Evolutionary conservation across 2,888 invertebrate species (phyloP).

Genomic region (Phyllotreta striolata): DNA sequence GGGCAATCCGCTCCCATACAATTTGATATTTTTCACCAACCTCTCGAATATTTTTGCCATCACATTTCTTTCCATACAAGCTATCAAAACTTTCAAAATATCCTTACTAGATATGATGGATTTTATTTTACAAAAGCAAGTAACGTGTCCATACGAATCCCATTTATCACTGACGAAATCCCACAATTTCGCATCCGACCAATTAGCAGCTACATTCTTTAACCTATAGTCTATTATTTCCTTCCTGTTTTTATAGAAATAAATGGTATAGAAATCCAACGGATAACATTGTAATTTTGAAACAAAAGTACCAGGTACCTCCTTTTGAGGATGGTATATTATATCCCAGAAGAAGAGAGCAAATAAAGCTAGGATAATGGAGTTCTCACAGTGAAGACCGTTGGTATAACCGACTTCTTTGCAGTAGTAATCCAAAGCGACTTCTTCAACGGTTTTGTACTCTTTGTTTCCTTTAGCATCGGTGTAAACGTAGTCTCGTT

Average conservation of each 20-base stretch:
- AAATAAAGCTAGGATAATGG: constrained; percentile 50
- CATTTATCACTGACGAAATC: constrained; percentile 58
- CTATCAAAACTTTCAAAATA: constrained; percentile 59
- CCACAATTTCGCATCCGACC: constrained; percentile 59
- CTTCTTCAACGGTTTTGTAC: constrained; percentile 66
- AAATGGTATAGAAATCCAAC: constrained; percentile 71
- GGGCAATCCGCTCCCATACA: constrained; percentile 78
- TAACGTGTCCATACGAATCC: constrained; percentile 56
- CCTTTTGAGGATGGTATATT: constrained; percentile 64
- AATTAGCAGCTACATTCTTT: constrained; percentile 54
- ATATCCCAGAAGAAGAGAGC: constrained; percentile 78
- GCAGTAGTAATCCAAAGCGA: constrained; percentile 65
- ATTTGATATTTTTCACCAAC: constrained; percentile 67
- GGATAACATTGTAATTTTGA: constrained; percentile 66
- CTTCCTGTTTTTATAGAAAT: constrained; percentile 74
- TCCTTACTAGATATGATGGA: constrained; percentile 46
- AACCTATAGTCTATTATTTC: constrained; percentile 67
- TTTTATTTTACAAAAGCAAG: constrained; percentile 45
- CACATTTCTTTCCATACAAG: constrained; percentile 65
- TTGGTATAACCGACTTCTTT: constrained; percentile 59
- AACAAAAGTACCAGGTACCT: constrained; percentile 68
- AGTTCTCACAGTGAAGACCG: constrained; percentile 60
- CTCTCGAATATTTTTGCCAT: constrained; percentile 68
- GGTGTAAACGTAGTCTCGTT: constrained; percentile 52
- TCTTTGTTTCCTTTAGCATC: constrained; percentile 54